These are phyloP conservation scores for Erithacus rubecula DNA, from an alignment of 2,797 vertebrate species.

Conservation along the genomic window DNA sequence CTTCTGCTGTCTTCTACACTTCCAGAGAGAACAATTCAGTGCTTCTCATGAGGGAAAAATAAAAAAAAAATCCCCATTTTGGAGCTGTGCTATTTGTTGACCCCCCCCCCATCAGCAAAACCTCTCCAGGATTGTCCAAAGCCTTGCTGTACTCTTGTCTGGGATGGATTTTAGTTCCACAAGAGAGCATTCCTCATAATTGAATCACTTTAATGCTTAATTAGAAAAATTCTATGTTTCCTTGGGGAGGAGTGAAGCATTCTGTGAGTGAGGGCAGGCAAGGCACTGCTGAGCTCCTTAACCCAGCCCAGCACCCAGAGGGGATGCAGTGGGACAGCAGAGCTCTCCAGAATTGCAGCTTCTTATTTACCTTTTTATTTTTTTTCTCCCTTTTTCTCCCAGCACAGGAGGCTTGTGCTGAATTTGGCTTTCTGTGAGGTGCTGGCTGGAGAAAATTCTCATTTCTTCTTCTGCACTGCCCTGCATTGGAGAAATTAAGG, in stretches of 20 bases:
- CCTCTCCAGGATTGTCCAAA: not conserved
- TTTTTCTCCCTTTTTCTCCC: not conserved
- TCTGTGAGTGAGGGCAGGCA: not conserved
- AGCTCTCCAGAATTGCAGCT: not conserved
- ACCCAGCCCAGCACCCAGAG: not conserved
- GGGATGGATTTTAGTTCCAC: not conserved
- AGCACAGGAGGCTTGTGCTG: not conserved
- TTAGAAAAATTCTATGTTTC: constrained; percentile 46
- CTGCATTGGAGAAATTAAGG: not conserved
- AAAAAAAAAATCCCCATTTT: not conserved
- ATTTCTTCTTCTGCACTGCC: not conserved
- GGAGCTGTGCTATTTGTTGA: not conserved
- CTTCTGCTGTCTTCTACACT: not conserved
- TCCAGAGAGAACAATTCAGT: not conserved
- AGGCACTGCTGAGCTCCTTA: not conserved
- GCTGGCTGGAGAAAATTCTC: not conserved
- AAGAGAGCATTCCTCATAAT: constrained; percentile 50
- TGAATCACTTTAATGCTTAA: constrained; percentile 59
- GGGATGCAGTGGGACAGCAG: not conserved
- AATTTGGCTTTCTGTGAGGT: not conserved
- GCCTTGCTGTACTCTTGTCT: not conserved
- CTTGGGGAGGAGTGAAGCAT: constrained; percentile 2
- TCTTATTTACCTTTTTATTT: not conserved
- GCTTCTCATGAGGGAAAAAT: not conserved
- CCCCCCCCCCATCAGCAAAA: not conserved